Evolutionary conservation across 1,140 invertebrate species (phyloP), one percentile per base, ranked within the genome.

Genomic region (Papilio dardanus): DNA sequence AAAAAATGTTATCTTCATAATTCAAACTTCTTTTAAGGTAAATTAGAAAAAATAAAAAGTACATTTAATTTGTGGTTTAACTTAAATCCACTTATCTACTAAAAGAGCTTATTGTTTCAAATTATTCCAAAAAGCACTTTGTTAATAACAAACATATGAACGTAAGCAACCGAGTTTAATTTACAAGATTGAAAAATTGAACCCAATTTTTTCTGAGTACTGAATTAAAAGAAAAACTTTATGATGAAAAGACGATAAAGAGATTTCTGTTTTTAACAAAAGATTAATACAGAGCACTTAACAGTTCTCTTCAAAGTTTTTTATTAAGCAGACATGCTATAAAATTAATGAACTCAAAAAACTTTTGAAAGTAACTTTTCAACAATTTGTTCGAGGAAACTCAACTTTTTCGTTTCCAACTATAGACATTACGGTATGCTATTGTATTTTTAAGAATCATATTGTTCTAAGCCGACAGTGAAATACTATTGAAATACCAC

Each of bases 91-190:
- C 54, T 62, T 58, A 58, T 6, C 21, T 54, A 6, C 16, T 24
- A 54, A 62, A 54, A 62, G 54, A 62, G 54, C 54, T 62, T 62
- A 62, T 62, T 62, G 12, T 62, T 21, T n/a, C 21, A 28, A 28
- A 62, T 62, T 62, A 30, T 62, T 14, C 14, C 5, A 28, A 62
- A 62, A 62, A 28, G 10, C 54, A 30, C 24, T 62, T 62, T 62
- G 21, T 62, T 62, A 16, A 12, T 28, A 14, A 24, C 30, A 58
- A 58, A 21, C 50, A 58, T 58, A 58, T 58, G 7, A 8, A 58
- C 50, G 19, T 12, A 30, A 16, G 14, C 54, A 58, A 21, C 19
- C 1, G 2, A 58, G 12, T 62, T 62, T 62, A 62, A 62, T 28
- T 62, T 62, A 62, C 10, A 4, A 62, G 24, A 62, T 28, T 62